Evolutionary conservation across 2,797 vertebrate genomes (phyloP), one percentile per base, ranked within the genome.

Genomic region (Malacoctenus gilli): DNA sequence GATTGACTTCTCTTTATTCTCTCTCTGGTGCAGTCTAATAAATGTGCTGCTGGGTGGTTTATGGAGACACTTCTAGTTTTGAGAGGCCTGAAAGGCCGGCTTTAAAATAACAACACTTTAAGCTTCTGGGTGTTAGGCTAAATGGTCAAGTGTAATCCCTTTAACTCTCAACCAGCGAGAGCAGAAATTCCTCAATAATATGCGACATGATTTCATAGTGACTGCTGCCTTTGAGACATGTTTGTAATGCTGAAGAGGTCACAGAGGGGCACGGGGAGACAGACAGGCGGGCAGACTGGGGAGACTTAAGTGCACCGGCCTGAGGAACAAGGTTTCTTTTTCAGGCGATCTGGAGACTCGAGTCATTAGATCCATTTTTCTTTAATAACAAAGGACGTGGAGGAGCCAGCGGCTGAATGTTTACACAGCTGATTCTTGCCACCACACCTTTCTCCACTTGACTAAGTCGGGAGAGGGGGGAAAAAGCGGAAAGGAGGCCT

Each of bases 351-450:
- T 85, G 75, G n/a, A 89, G 82, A 80, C 80, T 61, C 35, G 62
- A 85, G 75, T 84, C 80, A 86, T 91, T 91, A 90, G 79, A 87
- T 91, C 73, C 69, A 85, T 90, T 90, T 88, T 87, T 88, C 77
- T 75, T 84, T 88, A 87, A 89, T 87, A 90, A 85, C 79, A 78
- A 79, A 85, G 75, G 73, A 80, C 68, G 60, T 40, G 64, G 50
- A 32, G 43, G 55, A 85, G 69, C 77, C 64, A 49, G 54, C 51
- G 42, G 66, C 62, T 53, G 63, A 82, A 60, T 88, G 85, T 92
- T 91, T 91, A 66, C 36, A 85, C 89, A 91, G 89, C 87, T 91
- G 89, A 91, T 83, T 68, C 69, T 66, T 69, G 77, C 79, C 69
- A 41, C 65, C 64, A 48, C 57, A 61, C 68, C 59, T 78, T 65